phyloP scores from a whole-genome alignment of 2,113 vertebrate species.

The Alethe castanea region DNA sequence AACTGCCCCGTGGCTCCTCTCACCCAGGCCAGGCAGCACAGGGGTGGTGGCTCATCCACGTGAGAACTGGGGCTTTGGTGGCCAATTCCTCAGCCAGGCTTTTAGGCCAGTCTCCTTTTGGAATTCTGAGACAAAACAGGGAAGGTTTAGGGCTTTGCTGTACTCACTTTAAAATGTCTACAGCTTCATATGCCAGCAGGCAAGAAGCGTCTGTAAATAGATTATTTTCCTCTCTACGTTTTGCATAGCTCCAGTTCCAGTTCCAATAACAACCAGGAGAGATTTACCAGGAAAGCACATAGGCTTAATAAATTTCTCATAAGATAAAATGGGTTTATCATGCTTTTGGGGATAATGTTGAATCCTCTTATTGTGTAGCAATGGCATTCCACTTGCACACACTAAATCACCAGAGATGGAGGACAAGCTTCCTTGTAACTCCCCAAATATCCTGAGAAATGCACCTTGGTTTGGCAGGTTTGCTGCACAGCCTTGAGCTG shows the following conservation, averaged over 20 bases:
- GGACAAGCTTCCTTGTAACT: neutral
- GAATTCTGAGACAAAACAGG: neutral
- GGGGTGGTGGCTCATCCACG: neutral
- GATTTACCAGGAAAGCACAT: neutral
- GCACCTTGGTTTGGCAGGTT: neutral
- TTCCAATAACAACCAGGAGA: constrained; percentile 20
- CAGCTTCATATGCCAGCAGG: neutral
- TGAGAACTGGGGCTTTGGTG: neutral
- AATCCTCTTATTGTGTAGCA: neutral
- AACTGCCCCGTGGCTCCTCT: neutral
- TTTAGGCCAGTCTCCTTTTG: neutral
- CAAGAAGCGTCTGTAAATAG: neutral
- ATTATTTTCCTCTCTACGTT: neutral
- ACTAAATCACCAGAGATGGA: neutral
- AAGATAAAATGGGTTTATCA: neutral
- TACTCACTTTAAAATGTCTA: neutral
- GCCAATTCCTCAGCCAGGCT: neutral
- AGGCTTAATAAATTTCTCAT: neutral
- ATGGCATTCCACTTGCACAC: neutral
- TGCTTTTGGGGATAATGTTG: neutral
- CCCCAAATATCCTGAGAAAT: neutral
- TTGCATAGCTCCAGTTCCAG: neutral
- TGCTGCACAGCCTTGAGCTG: neutral
- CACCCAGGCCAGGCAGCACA: neutral
- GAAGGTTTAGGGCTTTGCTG: neutral